Base-by-base conservation (phyloP, 2,888 invertebrate genomes). In the Pandemis heparana region DNA sequence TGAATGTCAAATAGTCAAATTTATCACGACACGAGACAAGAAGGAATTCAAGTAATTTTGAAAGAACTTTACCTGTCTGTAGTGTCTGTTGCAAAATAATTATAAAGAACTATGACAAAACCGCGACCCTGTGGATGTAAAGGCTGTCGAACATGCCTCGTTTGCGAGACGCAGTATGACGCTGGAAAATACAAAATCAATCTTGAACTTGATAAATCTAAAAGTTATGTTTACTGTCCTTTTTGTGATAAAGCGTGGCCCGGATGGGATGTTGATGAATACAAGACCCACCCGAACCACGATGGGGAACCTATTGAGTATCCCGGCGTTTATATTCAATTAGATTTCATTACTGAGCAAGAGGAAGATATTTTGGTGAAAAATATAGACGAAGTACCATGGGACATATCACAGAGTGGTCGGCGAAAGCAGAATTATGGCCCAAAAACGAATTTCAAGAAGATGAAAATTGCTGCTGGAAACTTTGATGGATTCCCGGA, bases 391-490 rank as follows among this genome's bases (percentile, higher is more conserved):
- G 91, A 94, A 75, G 94, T 97, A 77, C 96, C 97, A 0, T 99
- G 99, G 99, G 96, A 97, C 79, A 93, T 95, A 51, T 99, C 99
- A 0, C 99, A 99, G 89, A 99, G 99, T 87, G 99, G 99, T 0
- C 95, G 99, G 69, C 95, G 98, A 74, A 99, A 99, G 89, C 99
- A 99, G 96, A 99, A 99, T 89, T 99, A 96, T 90, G 99, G 99
- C 0, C 99, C 99, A 0, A 99, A 99, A 92, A 98, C 99, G 10
- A 99, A 99, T 91, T 99, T 99, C 88, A 99, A 99, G 87, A 98
- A 98, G 89, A 96, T 96, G 80, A 99, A 98, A 89, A 89, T 99
- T 8, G 96, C 95, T 75, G 80, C 96, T 18, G 98, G 97, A 0
- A 89, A 94, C n/a, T 99, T 99, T 86, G 91, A 95, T 59, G 99